A percentile compares a stretch with the other conserved stretches of the same genome.
These are phyloP conservation scores for Narcine bancroftii DNA, from an alignment of 2,113 vertebrate genomes.

Conservation along the genomic window DNA sequence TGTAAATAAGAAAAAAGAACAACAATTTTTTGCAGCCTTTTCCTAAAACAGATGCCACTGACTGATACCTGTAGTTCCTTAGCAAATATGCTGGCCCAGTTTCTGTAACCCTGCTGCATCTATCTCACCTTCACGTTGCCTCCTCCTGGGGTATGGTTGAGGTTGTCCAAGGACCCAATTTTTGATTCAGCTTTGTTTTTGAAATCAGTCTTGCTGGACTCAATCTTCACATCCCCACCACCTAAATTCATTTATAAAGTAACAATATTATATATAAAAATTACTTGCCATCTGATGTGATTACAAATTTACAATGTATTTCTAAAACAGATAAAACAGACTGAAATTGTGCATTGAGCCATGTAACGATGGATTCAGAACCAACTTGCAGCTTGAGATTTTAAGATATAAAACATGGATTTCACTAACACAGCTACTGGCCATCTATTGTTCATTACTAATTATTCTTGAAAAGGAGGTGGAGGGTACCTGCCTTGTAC, in stretches of 20 bases:
- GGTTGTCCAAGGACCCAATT: constrained; percentile 74
- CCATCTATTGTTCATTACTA: no score
- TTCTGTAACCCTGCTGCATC: background rate
- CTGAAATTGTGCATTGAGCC: background rate
- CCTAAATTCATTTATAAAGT: constrained; percentile 52
- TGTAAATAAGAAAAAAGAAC: background rate
- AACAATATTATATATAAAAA: background rate
- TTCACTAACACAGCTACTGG: no score
- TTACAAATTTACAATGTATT: background rate
- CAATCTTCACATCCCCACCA: constrained; percentile 78
- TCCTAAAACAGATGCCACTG: background rate
- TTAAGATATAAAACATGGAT: no score
- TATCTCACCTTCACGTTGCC: constrained; percentile 67
- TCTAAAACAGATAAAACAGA: background rate
- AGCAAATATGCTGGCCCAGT: background rate
- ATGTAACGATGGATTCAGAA: background rate
- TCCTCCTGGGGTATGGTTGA: constrained; percentile 66
- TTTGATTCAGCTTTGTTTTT: constrained; percentile 85
- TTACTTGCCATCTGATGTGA: background rate
- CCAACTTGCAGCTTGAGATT: background rate
- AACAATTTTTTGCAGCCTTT: background rate
- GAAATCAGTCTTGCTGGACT: constrained; percentile 78
- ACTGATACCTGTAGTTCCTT: no score
- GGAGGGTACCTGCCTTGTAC: background rate
- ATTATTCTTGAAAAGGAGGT: background rate